A percentile compares a stretch with the other conserved stretches of the same genome.
phyloP scores from a whole-genome alignment of 2,797 vertebrate species.

The Nannoperca australis region DNA sequence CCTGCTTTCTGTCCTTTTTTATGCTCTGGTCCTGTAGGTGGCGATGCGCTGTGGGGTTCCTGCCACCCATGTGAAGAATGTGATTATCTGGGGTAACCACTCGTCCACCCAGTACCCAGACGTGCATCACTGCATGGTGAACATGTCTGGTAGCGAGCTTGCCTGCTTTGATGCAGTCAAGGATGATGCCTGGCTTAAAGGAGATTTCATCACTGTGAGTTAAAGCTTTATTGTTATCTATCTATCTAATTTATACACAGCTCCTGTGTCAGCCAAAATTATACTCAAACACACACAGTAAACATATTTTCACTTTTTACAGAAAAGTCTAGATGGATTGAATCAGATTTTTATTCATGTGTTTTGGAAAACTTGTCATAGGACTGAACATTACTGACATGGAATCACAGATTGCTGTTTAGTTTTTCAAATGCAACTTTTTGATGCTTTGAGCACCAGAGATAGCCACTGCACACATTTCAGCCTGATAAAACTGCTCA shows the following conservation, averaged over 20 bases:
- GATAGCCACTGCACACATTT: background rate
- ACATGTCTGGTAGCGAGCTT: constrained; percentile 88
- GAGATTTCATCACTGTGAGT: constrained; percentile 93
- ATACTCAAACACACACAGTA: background rate
- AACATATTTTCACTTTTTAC: background rate
- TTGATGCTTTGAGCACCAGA: background rate
- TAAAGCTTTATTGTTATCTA: background rate
- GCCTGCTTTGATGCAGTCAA: constrained; percentile 92
- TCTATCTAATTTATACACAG: too few species aligned
- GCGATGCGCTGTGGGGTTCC: constrained; percentile 91
- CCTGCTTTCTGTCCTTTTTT: fast-evolving
- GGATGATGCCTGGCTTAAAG: constrained; percentile 94
- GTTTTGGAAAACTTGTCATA: too few species aligned
- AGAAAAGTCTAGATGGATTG: background rate
- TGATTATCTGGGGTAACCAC: constrained; percentile 99
- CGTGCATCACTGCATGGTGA: constrained; percentile 92
- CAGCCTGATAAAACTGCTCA: background rate
- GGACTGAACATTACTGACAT: too few species aligned
- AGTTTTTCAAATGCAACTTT: background rate
- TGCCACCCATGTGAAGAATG: constrained; percentile 91
- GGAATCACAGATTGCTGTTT: too few species aligned
- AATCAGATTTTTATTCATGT: too few species aligned
- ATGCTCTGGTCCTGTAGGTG: constrained; percentile 80
- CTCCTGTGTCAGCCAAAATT: background rate
- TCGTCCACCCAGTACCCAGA: constrained; percentile 98